A percentile compares a stretch with the other conserved stretches of the same genome.
Conservation (phyloP, 2,888 invertebrate genomes). For the Drosophila pegasa region DNA sequence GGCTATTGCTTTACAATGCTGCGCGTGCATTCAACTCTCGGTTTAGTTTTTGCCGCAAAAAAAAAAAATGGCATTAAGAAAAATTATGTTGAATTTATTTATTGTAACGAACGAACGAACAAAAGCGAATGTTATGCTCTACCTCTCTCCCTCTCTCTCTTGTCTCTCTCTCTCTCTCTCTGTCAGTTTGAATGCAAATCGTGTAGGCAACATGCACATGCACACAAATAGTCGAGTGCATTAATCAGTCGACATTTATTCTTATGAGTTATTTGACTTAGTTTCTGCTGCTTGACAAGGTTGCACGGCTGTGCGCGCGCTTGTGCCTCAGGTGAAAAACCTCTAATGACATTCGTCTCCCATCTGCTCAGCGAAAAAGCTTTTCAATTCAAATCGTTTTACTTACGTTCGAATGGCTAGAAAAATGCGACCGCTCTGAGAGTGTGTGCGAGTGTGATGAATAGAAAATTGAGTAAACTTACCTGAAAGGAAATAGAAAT, state of each 20-base stretch:
- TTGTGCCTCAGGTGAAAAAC: constrained; percentile 58
- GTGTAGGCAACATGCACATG: constrained; percentile 32
- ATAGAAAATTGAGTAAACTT: constrained; percentile 22
- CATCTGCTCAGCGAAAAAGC: constrained; percentile 27
- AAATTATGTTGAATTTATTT: constrained; percentile 75
- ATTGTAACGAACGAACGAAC: constrained; percentile 46
- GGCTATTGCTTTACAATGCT: constrained; percentile 85
- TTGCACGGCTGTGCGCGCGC: constrained; percentile 30
- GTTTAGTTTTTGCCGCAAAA: constrained; percentile 48
- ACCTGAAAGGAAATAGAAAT: constrained; percentile 43
- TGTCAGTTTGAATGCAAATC: constrained; percentile 60
- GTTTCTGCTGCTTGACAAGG: constrained; percentile 57
- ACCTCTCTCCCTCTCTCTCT: not conserved
- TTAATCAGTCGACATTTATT: constrained; percentile 47
- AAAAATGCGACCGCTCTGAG: too few species aligned
- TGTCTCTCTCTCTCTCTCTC: constrained; percentile 2
- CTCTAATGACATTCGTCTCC: constrained; percentile 64
- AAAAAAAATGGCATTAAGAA: constrained; percentile 55
- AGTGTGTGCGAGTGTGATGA: too few species aligned
- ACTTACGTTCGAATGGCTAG: constrained; percentile 53
- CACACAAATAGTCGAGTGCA: constrained; percentile 27
- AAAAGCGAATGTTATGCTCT: constrained; percentile 19
- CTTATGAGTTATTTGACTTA: constrained; percentile 66
- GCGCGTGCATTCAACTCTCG: constrained; percentile 82
- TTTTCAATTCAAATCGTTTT: constrained; percentile 25